Evolutionary conservation across 23 tunicate species (phyloP).

Genomic region (Oikopleura dioica): DNA sequence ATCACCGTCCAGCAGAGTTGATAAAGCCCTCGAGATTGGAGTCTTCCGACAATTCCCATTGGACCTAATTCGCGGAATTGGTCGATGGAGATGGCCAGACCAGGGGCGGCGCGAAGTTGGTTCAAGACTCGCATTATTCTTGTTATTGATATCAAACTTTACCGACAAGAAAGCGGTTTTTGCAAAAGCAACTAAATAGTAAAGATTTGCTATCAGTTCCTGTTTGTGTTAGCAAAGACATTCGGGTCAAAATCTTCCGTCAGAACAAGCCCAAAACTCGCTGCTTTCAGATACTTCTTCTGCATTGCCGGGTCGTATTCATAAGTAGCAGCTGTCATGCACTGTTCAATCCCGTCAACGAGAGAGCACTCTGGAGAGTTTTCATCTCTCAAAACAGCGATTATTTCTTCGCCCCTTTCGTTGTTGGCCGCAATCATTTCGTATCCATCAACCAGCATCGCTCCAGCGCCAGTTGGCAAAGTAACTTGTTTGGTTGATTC

Average conservation of each 20-base stretch:
- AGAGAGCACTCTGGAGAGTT: not conserved
- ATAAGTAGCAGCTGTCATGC: not conserved
- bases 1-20: not conserved
- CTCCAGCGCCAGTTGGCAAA: not conserved
- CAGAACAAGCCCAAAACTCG: not conserved
- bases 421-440: not conserved
- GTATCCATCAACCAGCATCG: not conserved
- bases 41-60: not conserved
- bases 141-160: not conserved
- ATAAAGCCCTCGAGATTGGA: not conserved
- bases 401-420: not conserved
- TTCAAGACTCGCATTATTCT: not conserved
- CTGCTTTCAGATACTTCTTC: not conserved
- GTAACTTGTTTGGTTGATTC: not conserved
- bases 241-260: not conserved
- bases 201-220: too few relatives aligned
- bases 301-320: not conserved
- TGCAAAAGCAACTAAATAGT: too few relatives aligned
- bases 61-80: not conserved
- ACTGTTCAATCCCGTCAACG: not conserved
- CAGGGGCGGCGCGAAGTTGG: not conserved
- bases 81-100: not conserved
- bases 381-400: not conserved
- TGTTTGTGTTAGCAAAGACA: too few relatives aligned
- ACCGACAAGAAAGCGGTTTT: too few relatives aligned